These are phyloP conservation scores for Pteronotus mesoamericanus DNA, from an alignment of 2,797 vertebrate species.

Conservation along the genomic window DNA sequence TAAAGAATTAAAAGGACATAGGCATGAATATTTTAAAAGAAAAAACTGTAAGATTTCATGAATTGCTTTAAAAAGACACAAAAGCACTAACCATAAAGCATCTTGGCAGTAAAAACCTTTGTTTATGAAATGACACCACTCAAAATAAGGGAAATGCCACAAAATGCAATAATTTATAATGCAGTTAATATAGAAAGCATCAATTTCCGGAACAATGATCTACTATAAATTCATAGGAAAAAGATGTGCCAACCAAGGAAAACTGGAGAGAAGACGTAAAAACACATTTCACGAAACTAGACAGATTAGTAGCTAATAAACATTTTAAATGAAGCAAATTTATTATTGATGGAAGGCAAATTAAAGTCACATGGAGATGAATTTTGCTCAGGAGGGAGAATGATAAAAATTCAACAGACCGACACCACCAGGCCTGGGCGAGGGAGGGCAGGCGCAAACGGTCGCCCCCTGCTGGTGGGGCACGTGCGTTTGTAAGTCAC, in stretches of 20 bases:
- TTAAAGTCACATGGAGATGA: neutral
- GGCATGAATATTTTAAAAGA: neutral
- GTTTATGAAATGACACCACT: neutral
- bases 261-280: rapidly evolving
- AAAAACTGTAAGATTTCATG: neutral
- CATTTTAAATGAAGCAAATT: neutral
- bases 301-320: neutral
- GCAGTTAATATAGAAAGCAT: rapidly evolving
- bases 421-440: rapidly evolving
- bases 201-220: rapidly evolving
- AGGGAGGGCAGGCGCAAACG: rapidly evolving
- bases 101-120: neutral
- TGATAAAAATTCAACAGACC: neutral
- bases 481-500: rapidly evolving
- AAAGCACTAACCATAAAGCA: neutral
- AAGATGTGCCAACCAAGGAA: rapidly evolving
- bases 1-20: neutral
- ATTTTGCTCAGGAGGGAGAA: neutral
- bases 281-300: too few species aligned
- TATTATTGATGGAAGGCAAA: neutral
- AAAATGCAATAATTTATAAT: neutral
- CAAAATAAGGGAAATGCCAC: neutral
- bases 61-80: neutral
- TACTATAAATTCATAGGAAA: neutral
- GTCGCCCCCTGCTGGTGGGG: rapidly evolving